Conservation (phyloP, 2,888 invertebrate genomes). For the Scelioninae gen. 2 region DNA sequence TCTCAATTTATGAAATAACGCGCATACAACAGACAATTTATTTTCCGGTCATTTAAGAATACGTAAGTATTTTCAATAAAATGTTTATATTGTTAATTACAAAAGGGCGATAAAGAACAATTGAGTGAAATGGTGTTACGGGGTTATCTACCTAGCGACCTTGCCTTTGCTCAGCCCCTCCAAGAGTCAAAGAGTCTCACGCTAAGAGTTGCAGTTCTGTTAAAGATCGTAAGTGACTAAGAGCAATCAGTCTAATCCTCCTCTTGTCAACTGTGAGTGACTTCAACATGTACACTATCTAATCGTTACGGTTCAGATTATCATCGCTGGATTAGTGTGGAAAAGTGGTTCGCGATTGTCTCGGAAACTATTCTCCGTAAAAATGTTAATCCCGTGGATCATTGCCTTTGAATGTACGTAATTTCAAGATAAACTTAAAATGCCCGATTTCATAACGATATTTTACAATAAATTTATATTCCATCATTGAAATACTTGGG, state of each 20-base stretch:
- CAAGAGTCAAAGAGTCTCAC: slow-evolving; percentile 61
- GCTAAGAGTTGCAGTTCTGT: slow-evolving; percentile 64
- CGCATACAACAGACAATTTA: no score
- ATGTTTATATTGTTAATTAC: slow-evolving; percentile 29
- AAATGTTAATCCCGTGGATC: slow-evolving; percentile 48
- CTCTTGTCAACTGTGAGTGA: slow-evolving; percentile 28
- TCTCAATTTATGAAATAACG: no score
- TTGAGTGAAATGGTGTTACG: slow-evolving; percentile 59
- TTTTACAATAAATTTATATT: no score
- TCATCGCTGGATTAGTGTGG: slow-evolving; percentile 11
- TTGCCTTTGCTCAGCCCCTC: slow-evolving; percentile 67
- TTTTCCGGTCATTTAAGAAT: no score
- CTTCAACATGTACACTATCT: slow-evolving; percentile 20
- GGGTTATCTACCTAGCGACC: slow-evolving; percentile 70
- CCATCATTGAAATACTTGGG: no score
- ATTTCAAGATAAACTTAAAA: slow-evolving; percentile 15
- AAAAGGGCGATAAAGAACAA: slow-evolving; percentile 42
- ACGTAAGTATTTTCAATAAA: no score
- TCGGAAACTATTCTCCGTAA: slow-evolving; percentile 15
- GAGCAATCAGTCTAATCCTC: slow-evolving; percentile 64
- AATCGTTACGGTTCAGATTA: slow-evolving; percentile 13
- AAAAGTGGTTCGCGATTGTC: slow-evolving; percentile 25
- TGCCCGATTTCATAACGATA: no score
- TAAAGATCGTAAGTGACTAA: slow-evolving; percentile 65
- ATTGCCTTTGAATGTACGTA: slow-evolving; percentile 47